Evolutionary conservation across 2,888 invertebrate genomes (phyloP), one percentile per base, ranked within the genome.

Genomic region (Chrysolina americana): DNA sequence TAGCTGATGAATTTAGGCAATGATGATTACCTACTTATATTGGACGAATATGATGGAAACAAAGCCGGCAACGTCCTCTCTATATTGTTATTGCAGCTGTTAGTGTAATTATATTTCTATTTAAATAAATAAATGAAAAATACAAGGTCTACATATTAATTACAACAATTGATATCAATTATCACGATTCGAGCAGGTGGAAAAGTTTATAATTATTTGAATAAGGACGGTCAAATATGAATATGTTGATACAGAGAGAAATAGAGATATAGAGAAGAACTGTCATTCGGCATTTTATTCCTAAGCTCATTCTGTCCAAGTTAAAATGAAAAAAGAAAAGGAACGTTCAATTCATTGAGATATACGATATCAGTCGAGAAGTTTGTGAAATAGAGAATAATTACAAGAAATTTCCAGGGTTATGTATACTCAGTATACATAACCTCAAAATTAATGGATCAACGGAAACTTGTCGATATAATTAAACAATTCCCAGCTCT

Each of bases 401-500:
- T 48, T 48, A 48, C 48, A 48, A 23, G 11, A 21, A 53, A 56
- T 23, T 56, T 56, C 21, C 3, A 56, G 10, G 10, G 23, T 21
- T 64, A 41, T 28, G 3, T 48, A 68, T 65, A 73, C 73, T 71
- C 76, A 77, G 3, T 48, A 68, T 65, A 73, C 73, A 73, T 77
- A 77, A 79, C 77, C 77, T 79, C 63, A 65, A 78, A 79, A 78
- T 76, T 76, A 74, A 83, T 83, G 81, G 80, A 82, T 70, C 77
- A 82, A 70, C 70, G 71, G 11, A 78, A 75, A 74, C 79, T 84
- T 74, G 79, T 83, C 47, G 70, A 71, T 19, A 53, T 82, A 48
- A 79, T 83, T 19, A 77, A 76, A 64, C 77, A 83, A 63, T 79
- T 80, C 74, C 82, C 83, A 41, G 81, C 81, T 65, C 75, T 85